Evolutionary conservation across 2,888 invertebrate genomes (phyloP).

Genomic region (Isoperla grammatica): DNA sequence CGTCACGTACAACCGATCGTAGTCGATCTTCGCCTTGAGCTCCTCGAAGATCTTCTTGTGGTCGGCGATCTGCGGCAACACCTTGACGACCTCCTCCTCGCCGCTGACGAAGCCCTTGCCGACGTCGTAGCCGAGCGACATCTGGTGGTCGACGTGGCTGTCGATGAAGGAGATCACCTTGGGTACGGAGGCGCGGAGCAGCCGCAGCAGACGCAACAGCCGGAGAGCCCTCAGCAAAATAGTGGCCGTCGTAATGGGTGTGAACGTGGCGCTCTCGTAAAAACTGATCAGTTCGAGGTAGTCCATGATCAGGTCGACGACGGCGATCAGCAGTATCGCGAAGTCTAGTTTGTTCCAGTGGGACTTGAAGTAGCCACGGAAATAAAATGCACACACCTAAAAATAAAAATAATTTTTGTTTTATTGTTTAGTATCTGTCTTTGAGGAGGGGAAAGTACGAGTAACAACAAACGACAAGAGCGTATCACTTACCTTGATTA

Average conservation of each 20-base stretch:
- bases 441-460: too few relatives aligned
- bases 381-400: not conserved
- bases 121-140: constrained; percentile 58
- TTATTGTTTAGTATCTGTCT: too few relatives aligned
- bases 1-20: constrained; percentile 45
- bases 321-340: constrained; percentile 48
- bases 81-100: constrained; percentile 53
- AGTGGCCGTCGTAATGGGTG: constrained; percentile 46
- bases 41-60: constrained; percentile 39
- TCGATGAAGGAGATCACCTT: constrained; percentile 47
- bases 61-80: constrained; percentile 49
- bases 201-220: constrained; percentile 46
- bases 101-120: constrained; percentile 58
- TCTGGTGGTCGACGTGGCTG: constrained; percentile 50
- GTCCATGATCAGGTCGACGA: constrained; percentile 46
- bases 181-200: constrained; percentile 44
- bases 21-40: constrained; percentile 34
- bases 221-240: constrained; percentile 46
- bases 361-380: constrained; percentile 48
- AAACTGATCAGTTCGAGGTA: constrained; percentile 43
- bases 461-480: too few relatives aligned
- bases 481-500: constrained; percentile 7
- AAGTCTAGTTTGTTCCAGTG: constrained; percentile 57
- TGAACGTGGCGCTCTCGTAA: constrained; percentile 44
- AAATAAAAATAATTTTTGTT: not conserved